Conservation (phyloP, 1,140 invertebrate genomes). For the Neodiprion pinetum region DNA sequence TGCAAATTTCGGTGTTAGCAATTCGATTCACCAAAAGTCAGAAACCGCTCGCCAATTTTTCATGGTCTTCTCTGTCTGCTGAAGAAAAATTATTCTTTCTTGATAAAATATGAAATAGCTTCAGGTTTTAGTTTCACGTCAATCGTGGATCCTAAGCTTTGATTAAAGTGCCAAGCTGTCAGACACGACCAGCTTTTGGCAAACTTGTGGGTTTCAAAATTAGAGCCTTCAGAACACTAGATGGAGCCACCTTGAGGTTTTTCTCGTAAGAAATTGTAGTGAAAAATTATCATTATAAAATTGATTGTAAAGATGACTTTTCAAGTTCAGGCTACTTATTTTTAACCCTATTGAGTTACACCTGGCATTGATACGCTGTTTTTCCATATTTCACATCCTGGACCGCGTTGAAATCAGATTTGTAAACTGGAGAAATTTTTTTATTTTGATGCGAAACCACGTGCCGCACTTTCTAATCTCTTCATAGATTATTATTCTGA, state of each 20-base stretch:
- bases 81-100: background rate
- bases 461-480: too few relatives aligned
- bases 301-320: too few relatives aligned
- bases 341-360: too few relatives aligned
- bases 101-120: background rate
- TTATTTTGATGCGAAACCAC: too few relatives aligned
- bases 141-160: background rate
- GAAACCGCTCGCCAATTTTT: background rate
- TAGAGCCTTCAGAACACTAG: background rate
- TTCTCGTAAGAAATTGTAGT: background rate
- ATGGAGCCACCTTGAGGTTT: background rate
- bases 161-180: background rate
- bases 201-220: background rate
- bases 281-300: too few relatives aligned
- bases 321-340: too few relatives aligned
- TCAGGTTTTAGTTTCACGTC: background rate
- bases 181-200: background rate
- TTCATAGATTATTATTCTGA: too few relatives aligned
- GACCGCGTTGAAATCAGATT: too few relatives aligned
- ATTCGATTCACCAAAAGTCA: constrained; percentile 16
- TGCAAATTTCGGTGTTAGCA: constrained; percentile 12
- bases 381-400: too few relatives aligned
- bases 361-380: too few relatives aligned
- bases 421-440: too few relatives aligned
- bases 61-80: background rate